Evolutionary conservation across 2,113 vertebrate genomes (phyloP).

Genomic region (Uria aalge): DNA sequence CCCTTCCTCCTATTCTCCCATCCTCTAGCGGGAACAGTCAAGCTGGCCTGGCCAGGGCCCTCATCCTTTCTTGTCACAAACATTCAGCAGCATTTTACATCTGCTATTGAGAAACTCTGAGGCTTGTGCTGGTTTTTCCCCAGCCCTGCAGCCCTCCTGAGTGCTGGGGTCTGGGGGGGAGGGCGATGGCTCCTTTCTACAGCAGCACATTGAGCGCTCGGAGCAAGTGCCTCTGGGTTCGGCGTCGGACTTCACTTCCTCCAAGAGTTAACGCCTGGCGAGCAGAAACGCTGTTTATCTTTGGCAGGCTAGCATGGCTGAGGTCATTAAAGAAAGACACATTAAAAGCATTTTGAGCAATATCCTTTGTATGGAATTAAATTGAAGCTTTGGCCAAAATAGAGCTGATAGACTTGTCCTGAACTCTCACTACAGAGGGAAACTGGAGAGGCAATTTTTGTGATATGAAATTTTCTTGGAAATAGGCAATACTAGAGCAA

Average conservation of each 20-base stretch:
- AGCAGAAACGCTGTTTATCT: slow-evolving; percentile 1
- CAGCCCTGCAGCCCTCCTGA: background rate
- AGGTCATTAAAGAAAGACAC: background rate
- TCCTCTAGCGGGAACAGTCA: background rate
- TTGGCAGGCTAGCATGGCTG: slow-evolving; percentile 17
- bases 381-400: background rate
- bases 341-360: slow-evolving; percentile 50
- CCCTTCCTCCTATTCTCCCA: background rate
- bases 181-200: background rate
- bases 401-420: background rate
- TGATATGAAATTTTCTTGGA: background rate
- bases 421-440: background rate
- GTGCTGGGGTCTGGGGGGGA: background rate
- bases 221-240: background rate
- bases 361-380: background rate
- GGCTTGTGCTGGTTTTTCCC: background rate
- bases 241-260: background rate
- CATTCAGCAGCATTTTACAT: background rate
- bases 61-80: background rate
- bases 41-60: background rate
- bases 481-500: background rate
- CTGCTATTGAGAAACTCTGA: background rate
- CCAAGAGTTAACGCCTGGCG: background rate
- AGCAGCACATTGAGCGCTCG: accelerated
- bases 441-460: background rate